A percentile compares a stretch with the other conserved stretches of the same genome.
Evolutionary conservation across 2,113 vertebrate genomes (phyloP).

Genomic region (Neofelis nebulosa): DNA sequence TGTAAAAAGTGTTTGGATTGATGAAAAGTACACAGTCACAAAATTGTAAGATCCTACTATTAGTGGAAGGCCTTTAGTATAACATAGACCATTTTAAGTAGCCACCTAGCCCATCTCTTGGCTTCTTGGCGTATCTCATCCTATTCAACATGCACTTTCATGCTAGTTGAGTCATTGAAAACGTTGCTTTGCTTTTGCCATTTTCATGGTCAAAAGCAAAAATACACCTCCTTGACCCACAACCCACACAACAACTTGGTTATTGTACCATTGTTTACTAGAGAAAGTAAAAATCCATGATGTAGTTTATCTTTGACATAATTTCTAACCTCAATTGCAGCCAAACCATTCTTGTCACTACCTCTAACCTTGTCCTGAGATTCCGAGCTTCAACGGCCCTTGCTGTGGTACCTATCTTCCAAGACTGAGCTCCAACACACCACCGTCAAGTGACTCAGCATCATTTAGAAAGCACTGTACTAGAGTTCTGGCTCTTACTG

Average conservation of each 20-base stretch:
- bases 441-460: background rate
- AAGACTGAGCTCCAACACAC: background rate
- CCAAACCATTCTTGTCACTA: no score
- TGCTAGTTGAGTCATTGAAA: background rate
- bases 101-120: background rate
- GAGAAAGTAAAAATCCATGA: background rate
- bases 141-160: background rate
- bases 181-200: background rate
- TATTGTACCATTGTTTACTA: background rate
- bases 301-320: background rate
- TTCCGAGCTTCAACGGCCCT: background rate
- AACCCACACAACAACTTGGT: background rate
- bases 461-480: fast-evolving
- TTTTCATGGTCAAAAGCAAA: background rate
- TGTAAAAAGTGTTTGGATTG: background rate
- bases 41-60: background rate
- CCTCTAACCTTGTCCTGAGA: background rate
- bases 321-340: background rate
- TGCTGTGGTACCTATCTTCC: fast-evolving
- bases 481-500: background rate
- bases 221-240: background rate
- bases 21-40: background rate
- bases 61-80: background rate
- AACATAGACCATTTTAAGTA: background rate
- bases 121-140: background rate